Conservation (phyloP, 2,888 invertebrate genomes). For the Eupithecia abbreviata region DNA sequence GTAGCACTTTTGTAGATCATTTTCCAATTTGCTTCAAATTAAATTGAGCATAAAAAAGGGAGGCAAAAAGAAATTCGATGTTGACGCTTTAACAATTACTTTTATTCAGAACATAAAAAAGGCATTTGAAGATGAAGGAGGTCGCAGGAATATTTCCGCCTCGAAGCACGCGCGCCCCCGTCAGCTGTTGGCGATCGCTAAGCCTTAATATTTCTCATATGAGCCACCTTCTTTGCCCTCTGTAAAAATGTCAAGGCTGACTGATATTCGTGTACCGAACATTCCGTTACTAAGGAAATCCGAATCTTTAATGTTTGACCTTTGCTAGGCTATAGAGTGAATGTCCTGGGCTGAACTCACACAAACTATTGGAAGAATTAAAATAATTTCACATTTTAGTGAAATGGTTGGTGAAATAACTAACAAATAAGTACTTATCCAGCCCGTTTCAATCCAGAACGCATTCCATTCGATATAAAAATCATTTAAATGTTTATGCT, state of each 20-base stretch:
- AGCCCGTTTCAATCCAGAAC: background rate
- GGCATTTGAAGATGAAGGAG: constrained; percentile 58
- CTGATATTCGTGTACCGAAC: constrained; percentile 46
- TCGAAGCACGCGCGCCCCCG: constrained; percentile 67
- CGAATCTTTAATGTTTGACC: constrained; percentile 45
- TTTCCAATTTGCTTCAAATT: constrained; percentile 22
- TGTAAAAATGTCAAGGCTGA: constrained; percentile 57
- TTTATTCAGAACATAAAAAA: constrained; percentile 49
- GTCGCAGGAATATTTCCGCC: constrained; percentile 60
- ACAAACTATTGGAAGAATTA: background rate
- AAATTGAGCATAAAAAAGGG: constrained; percentile 18
- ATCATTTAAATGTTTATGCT: background rate
- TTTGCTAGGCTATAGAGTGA: constrained; percentile 10
- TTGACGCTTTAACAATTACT: constrained; percentile 44
- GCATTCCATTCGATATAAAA: background rate
- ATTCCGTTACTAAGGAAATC: constrained; percentile 50
- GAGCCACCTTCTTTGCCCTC: constrained; percentile 56
- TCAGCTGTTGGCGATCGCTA: constrained; percentile 75
- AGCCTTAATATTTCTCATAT: constrained; percentile 76
- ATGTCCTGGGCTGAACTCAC: background rate
- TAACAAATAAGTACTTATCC: background rate
- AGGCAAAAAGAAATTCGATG: constrained; percentile 33
- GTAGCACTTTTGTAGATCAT: constrained; percentile 24
- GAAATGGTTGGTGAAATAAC: background rate
- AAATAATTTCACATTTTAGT: background rate